Evolutionary conservation across 2,113 vertebrate genomes (phyloP).

Genomic region (Pteropus alecto): DNA sequence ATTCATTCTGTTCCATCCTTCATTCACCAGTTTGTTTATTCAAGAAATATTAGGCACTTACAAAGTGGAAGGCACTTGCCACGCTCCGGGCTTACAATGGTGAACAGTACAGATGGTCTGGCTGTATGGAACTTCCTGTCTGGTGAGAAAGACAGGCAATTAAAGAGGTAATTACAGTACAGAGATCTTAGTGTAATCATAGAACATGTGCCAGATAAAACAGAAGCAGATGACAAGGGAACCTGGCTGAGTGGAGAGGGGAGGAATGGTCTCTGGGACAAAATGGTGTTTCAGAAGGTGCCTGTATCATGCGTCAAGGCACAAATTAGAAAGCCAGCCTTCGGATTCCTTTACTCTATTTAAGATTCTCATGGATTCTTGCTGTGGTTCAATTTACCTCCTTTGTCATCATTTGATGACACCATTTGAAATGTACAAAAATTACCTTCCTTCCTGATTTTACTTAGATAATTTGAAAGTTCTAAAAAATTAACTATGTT

Average conservation of each 20-base stretch:
- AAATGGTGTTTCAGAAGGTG: background rate
- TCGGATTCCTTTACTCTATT: background rate
- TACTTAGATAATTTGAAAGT: background rate
- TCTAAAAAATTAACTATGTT: background rate
- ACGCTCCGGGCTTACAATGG: background rate
- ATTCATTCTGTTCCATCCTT: background rate
- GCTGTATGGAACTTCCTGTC: background rate
- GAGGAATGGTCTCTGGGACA: background rate
- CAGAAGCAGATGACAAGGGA: background rate
- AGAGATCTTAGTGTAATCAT: background rate
- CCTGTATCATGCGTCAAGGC: background rate
- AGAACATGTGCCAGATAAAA: background rate
- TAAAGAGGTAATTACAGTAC: background rate
- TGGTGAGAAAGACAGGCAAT: background rate
- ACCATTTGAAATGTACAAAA: background rate
- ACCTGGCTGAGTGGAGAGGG: background rate
- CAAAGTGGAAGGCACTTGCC: background rate
- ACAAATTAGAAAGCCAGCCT: background rate
- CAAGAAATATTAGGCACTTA: background rate
- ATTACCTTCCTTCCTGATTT: background rate
- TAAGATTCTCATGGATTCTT: background rate
- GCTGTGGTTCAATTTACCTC: background rate
- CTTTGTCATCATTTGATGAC: background rate
- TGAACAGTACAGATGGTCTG: background rate
- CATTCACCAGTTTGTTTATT: background rate